Percentiles rank a stretch among this genome's conserved stretches.
Conservation (phyloP, 2,797 vertebrate species). For the Cynodonichthys magdalenae region DNA sequence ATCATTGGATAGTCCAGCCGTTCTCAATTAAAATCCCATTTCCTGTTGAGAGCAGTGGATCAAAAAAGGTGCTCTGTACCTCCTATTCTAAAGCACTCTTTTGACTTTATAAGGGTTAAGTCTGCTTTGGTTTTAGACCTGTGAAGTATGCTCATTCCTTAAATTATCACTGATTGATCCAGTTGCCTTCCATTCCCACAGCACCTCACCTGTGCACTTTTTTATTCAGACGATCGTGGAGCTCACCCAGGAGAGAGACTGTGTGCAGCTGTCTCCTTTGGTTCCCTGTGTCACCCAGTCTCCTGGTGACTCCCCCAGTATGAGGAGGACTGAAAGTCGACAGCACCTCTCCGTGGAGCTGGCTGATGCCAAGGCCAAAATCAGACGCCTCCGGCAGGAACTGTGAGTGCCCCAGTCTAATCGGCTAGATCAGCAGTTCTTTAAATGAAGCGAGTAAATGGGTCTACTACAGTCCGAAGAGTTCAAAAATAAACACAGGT, state of each 20-base stretch:
- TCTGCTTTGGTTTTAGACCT: slow-evolving; percentile 8
- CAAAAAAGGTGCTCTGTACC: slow-evolving; percentile 28
- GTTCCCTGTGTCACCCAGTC: slow-evolving; percentile 82
- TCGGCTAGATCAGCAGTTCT: slow-evolving; percentile 18
- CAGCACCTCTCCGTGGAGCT: slow-evolving; percentile 97
- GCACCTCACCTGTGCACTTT: neutral
- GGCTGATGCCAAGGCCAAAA: slow-evolving; percentile 96
- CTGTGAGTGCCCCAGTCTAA: slow-evolving; percentile 85
- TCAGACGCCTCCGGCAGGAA: slow-evolving; percentile 93
- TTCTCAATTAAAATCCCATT: slow-evolving; percentile 80
- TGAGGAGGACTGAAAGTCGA: slow-evolving; percentile 94
- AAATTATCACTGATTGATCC: neutral
- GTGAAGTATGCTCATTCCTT: slow-evolving; percentile 3
- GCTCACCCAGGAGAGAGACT: slow-evolving; percentile 93
- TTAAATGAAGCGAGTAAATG: slow-evolving; percentile 4
- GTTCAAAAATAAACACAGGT: neutral
- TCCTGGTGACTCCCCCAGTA: slow-evolving; percentile 91
- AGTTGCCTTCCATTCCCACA: neutral
- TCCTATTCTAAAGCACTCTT: slow-evolving; percentile 34
- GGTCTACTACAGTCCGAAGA: neutral
- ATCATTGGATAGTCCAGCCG: slow-evolving; percentile 63
- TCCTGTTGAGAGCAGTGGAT: slow-evolving; percentile 62
- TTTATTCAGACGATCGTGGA: slow-evolving; percentile 89
- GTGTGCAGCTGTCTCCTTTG: slow-evolving; percentile 87
- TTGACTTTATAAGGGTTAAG: slow-evolving; percentile 18